Percentiles rank a stretch among this genome's conserved stretches.
phyloP scores from a whole-genome alignment of 2,113 vertebrate species.

The Zingel zingel region DNA sequence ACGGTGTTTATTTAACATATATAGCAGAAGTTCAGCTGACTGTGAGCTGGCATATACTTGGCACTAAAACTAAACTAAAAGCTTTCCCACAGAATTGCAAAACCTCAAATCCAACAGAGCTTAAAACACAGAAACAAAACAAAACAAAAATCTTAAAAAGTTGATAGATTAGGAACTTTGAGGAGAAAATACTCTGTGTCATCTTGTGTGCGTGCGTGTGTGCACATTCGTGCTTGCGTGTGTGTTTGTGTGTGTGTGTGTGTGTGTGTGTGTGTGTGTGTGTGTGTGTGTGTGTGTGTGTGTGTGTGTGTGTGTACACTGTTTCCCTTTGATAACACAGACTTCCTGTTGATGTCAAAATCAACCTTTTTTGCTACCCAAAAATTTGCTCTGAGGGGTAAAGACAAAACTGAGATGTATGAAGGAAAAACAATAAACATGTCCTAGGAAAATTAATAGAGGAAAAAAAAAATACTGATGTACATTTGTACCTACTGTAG shows the following conservation, averaged over 20 bases:
- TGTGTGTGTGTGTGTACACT: conserved; percentile 4
- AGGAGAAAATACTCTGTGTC: not conserved
- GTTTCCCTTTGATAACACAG: conserved; percentile 65
- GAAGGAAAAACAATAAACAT: not conserved
- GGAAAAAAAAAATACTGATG: not conserved
- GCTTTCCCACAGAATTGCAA: conserved; percentile 36
- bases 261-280: not conserved
- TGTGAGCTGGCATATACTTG: conserved; percentile 59
- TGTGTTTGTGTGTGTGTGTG: not conserved
- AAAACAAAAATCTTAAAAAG: not conserved
- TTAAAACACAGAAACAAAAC: not conserved
- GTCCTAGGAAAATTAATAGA: not conserved
- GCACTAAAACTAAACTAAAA: conserved; percentile 27
- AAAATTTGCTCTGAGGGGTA: not conserved
- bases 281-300: not conserved
- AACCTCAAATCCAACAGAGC: conserved; percentile 27
- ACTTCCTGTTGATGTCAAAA: conserved; percentile 63
- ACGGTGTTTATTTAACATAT: conserved; percentile 9
- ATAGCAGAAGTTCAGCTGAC: conserved; percentile 62
- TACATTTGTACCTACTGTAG: not conserved
- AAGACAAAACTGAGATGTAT: not conserved
- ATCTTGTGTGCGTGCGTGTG: not conserved
- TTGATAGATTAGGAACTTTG: not conserved
- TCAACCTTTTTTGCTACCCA: conserved; percentile 16
- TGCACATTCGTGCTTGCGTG: not conserved